phyloP scores from a whole-genome alignment of 1,140 invertebrate species.

The Megathymus violae region DNA sequence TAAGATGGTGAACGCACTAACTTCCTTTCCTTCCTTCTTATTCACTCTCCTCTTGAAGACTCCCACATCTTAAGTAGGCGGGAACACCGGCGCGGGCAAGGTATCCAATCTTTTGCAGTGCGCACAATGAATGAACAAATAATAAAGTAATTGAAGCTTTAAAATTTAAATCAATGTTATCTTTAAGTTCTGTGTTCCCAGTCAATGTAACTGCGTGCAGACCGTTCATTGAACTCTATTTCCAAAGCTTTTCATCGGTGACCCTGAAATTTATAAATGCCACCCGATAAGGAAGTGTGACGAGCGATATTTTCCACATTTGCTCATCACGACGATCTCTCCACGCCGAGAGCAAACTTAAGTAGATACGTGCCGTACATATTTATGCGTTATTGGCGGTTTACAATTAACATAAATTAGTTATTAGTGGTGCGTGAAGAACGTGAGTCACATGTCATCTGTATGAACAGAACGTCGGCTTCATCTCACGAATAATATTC shows the following conservation, averaged over 20 bases:
- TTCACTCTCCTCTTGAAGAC: too few species aligned
- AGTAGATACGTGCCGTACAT: slow-evolving; percentile 65
- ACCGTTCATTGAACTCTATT: slow-evolving; percentile 9
- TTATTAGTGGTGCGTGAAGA: slow-evolving; percentile 72
- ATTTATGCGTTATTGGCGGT: slow-evolving; percentile 56
- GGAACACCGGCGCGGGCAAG: too few species aligned
- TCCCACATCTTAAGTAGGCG: too few species aligned
- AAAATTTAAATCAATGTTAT: too few species aligned
- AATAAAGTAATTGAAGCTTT: too few species aligned
- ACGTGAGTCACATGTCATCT: slow-evolving; percentile 74
- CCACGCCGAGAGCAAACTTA: slow-evolving; percentile 31
- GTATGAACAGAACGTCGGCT: slow-evolving; percentile 54
- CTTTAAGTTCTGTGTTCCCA: too few species aligned
- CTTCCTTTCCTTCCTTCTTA: too few species aligned
- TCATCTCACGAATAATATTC: slow-evolving; percentile 55
- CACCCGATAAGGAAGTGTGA: slow-evolving; percentile 47
- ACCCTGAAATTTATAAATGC: slow-evolving; percentile 20
- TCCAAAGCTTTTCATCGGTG: slow-evolving; percentile 7
- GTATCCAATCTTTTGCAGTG: too few species aligned
- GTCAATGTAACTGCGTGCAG: neutral
- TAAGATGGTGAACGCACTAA: too few species aligned
- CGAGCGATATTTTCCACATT: slow-evolving; percentile 48
- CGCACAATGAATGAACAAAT: too few species aligned
- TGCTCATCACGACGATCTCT: slow-evolving; percentile 31
- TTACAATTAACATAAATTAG: slow-evolving; percentile 77